These are phyloP conservation scores for Heliocidaris erythrogramma DNA, from an alignment of 35 echinoderm and acorn worm species.

Conservation along the genomic window DNA sequence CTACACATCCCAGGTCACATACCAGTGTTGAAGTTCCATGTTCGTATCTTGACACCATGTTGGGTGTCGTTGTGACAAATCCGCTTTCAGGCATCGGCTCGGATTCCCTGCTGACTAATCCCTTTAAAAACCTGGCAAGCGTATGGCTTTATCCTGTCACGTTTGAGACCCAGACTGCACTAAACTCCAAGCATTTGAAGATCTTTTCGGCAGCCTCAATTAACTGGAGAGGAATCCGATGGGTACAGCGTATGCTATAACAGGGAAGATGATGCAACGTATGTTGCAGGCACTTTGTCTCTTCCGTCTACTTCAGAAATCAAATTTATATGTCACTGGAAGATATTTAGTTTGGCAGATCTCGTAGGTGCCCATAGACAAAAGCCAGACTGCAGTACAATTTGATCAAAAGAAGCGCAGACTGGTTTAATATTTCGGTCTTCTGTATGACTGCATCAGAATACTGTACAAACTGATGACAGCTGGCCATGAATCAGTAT, in stretches of 20 bases:
- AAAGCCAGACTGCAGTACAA: not conserved
- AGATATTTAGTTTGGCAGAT: not conserved
- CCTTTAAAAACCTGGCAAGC: not conserved
- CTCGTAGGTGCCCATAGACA: not conserved
- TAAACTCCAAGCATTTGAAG: not conserved
- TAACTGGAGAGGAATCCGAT: not conserved
- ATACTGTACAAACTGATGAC: not conserved
- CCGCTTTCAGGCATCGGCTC: not conserved
- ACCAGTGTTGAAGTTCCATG: not conserved
- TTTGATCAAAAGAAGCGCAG: not conserved
- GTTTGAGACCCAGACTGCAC: not conserved
- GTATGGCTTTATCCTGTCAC: not conserved
- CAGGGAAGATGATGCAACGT: not conserved
- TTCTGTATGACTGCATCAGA: not conserved
- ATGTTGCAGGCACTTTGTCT: not conserved
- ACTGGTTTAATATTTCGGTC: not conserved
- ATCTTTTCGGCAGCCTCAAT: not conserved
- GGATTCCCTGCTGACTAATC: not conserved
- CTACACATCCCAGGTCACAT: not conserved
- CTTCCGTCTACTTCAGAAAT: not conserved
- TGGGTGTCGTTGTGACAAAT: not conserved
- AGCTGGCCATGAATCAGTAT: not conserved
- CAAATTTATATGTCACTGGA: not conserved
- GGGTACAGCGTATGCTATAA: not conserved
- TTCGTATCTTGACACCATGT: not conserved